phyloP scores from a whole-genome alignment of 2,888 invertebrate species.

The Perizoma flavofasciatum region DNA sequence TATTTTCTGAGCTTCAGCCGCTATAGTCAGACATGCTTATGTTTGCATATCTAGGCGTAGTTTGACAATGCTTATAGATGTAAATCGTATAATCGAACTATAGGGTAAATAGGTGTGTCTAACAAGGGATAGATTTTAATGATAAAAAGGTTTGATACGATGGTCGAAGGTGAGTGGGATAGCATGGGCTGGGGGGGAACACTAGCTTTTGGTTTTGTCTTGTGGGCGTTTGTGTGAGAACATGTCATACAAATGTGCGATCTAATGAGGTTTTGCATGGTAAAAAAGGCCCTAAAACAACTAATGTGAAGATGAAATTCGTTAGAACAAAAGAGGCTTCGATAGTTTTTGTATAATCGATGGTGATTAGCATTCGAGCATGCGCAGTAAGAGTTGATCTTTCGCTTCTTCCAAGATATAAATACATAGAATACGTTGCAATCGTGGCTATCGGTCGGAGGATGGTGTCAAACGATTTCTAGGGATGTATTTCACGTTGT shows the following conservation, averaged over 20 bases:
- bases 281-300: slow-evolving; percentile 58
- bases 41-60: slow-evolving; percentile 34
- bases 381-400: slow-evolving; percentile 81
- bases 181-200: slow-evolving; percentile 70
- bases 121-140: slow-evolving; percentile 26
- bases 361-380: slow-evolving; percentile 78
- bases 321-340: slow-evolving; percentile 60
- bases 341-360: slow-evolving; percentile 63
- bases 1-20: slow-evolving; percentile 48
- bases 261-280: slow-evolving; percentile 55
- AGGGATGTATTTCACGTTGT: slow-evolving; percentile 46
- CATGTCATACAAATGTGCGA: slow-evolving; percentile 36
- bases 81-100: slow-evolving; percentile 27
- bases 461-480: slow-evolving; percentile 72
- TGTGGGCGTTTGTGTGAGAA: slow-evolving; percentile 65
- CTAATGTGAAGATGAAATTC: slow-evolving; percentile 48
- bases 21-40: slow-evolving; percentile 46
- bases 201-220: slow-evolving; percentile 79
- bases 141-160: slow-evolving; percentile 11
- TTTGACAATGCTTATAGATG: slow-evolving; percentile 41
- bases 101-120: slow-evolving; percentile 27
- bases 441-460: slow-evolving; percentile 78
- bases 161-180: slow-evolving; percentile 60
- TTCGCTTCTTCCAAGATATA: slow-evolving; percentile 72
- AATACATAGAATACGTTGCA: slow-evolving; percentile 53